Evolutionary conservation across 1,140 invertebrate genomes (phyloP).

Genomic region (Procambarus virginalis): DNA sequence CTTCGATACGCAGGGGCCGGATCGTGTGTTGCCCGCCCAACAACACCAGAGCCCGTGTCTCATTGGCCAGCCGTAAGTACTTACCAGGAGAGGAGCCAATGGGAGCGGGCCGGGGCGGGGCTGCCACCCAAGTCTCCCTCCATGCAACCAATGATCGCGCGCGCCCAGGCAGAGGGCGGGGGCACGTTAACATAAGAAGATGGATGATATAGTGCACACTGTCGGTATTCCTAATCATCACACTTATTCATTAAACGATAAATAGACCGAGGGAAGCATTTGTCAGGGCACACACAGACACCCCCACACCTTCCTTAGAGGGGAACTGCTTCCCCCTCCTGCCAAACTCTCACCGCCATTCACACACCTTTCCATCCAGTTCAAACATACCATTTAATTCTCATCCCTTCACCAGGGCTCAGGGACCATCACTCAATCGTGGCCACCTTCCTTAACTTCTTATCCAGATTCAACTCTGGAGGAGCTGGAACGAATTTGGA

Average conservation of each 20-base stretch:
- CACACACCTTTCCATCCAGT: neutral
- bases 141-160: conserved; percentile 35
- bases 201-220: conserved; percentile 68
- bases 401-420: conserved; percentile 1
- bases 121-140: neutral
- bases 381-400: conserved; percentile 48
- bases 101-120: conserved; percentile 12
- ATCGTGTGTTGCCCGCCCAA: conserved; percentile 44
- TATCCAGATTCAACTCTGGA: conserved; percentile 46
- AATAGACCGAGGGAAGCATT: conserved; percentile 65
- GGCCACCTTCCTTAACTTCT: conserved; percentile 30
- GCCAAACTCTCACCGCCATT: neutral
- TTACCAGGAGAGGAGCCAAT: conserved; percentile 48
- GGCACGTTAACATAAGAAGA: conserved; percentile 63
- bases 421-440: conserved; percentile 41
- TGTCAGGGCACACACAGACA: conserved; percentile 55
- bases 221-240: conserved; percentile 69
- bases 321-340: neutral
- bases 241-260: conserved; percentile 70
- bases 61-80: conserved; percentile 56
- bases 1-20: conserved; percentile 58
- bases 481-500: conserved; percentile 25
- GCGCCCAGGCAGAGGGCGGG: conserved; percentile 29
- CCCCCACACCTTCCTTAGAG: neutral
- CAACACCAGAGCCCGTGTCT: neutral